Evolutionary conservation across 2,113 vertebrate genomes (phyloP).

Genomic region (Chiloscyllium plagiosum): DNA sequence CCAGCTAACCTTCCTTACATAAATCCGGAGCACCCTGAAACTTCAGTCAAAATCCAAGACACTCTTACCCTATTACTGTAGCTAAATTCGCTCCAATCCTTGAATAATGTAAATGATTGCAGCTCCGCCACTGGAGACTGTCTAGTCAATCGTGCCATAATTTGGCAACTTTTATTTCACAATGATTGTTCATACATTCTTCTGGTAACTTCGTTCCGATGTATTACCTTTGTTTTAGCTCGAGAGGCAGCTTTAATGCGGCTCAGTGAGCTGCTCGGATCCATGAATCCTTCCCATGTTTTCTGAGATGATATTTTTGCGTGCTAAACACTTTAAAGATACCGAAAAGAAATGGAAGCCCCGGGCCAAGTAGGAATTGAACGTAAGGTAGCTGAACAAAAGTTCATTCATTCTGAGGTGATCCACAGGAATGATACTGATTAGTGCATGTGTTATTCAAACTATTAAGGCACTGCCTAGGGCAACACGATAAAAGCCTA

Average conservation of each 20-base stretch:
- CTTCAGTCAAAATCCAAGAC: neutral
- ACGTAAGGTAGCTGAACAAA: constrained; percentile 61
- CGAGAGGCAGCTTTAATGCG: too few species aligned
- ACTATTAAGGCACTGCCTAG: constrained; percentile 42
- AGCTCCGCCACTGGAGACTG: neutral
- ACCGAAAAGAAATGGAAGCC: constrained; percentile 58
- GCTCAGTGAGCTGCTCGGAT: too few species aligned
- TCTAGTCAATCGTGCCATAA: neutral
- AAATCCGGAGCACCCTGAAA: neutral
- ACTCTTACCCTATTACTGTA: neutral
- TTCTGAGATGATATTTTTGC: constrained; percentile 34
- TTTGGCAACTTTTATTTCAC: neutral
- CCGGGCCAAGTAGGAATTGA: constrained; percentile 43
- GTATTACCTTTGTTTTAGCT: too few species aligned
- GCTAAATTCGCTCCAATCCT: neutral
- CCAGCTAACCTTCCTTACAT: neutral
- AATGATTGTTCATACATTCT: neutral
- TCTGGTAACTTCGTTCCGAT: neutral
- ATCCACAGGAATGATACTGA: constrained; percentile 57
- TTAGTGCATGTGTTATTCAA: constrained; percentile 55
- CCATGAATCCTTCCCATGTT: neutral
- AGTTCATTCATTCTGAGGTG: constrained; percentile 60
- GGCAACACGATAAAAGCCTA: constrained; percentile 33
- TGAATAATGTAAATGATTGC: neutral
- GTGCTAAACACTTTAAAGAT: constrained; percentile 45